These are phyloP conservation scores for Asbolus verrucosus DNA, from an alignment of 1,140 invertebrate species.

Conservation along the genomic window DNA sequence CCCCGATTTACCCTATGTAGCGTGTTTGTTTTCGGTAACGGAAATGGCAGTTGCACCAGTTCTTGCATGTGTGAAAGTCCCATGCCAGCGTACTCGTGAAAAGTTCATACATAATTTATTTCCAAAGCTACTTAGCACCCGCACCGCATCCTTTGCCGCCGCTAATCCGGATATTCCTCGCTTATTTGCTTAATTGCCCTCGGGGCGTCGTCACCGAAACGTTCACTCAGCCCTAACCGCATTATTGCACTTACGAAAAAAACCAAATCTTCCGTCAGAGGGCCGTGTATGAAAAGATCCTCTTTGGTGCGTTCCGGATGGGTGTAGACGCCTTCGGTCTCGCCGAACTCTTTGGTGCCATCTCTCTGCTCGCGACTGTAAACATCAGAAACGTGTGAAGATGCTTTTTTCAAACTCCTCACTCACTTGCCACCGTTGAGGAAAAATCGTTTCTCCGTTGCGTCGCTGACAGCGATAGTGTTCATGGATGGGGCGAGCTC, in stretches of 20 bases:
- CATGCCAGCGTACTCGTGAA: conserved; percentile 24
- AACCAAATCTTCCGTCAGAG: conserved; percentile 64
- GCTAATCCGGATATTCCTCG: conserved; percentile 42
- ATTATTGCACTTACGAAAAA: conserved; percentile 60
- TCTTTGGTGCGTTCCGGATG: conserved; percentile 65
- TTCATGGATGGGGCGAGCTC: conserved; percentile 64
- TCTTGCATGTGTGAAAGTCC: conserved; percentile 9
- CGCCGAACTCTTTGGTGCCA: conserved; percentile 65
- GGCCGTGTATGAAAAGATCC: conserved; percentile 66
- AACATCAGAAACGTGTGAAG: conserved; percentile 35
- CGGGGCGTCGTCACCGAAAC: conserved; percentile 2
- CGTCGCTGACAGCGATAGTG: conserved; percentile 62
- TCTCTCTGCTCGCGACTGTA: conserved; percentile 58
- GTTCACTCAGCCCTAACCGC: background rate
- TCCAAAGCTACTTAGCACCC: conserved; percentile 49
- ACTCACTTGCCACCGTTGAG: conserved; percentile 67
- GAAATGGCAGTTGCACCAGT: background rate
- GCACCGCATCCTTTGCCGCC: conserved; percentile 39
- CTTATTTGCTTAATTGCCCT: conserved; percentile 47
- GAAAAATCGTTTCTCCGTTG: conserved; percentile 62
- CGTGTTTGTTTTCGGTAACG: background rate
- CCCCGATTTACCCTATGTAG: no score
- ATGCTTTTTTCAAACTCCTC: background rate
- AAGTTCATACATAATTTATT: conserved; percentile 57
- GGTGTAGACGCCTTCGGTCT: conserved; percentile 63